A percentile compares a stretch with the other conserved stretches of the same genome.
Conservation (phyloP, 2,113 vertebrate genomes). For the Centrocercus urophasianus region DNA sequence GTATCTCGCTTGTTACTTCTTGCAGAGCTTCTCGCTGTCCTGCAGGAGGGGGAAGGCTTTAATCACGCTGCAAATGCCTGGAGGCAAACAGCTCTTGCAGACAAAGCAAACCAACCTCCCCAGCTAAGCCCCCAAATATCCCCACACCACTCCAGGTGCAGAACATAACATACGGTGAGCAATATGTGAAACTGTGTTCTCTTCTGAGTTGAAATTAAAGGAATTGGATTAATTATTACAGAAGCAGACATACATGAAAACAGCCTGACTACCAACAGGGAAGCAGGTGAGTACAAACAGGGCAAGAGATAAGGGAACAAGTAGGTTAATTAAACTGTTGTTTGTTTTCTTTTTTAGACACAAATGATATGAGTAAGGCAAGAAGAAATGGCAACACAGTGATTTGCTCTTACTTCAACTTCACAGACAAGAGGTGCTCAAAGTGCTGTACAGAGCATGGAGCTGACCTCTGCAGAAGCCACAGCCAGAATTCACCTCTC, state of each 20-base stretch:
- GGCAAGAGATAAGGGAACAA: constrained; percentile 23
- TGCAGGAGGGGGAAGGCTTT: constrained; percentile 1
- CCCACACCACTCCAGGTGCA: constrained; percentile 46
- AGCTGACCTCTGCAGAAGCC: not conserved
- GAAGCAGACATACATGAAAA: not conserved
- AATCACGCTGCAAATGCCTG: not conserved
- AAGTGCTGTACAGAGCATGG: not conserved
- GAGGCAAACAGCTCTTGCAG: not conserved
- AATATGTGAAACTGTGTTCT: constrained; percentile 14
- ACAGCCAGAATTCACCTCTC: not conserved
- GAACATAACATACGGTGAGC: not conserved
- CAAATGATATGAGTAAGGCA: not conserved
- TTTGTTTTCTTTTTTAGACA: not conserved
- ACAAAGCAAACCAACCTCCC: not conserved
- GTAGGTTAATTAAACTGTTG: constrained; percentile 2
- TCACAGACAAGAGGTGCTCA: not conserved
- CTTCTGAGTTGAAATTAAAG: constrained; percentile 48
- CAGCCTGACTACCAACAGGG: constrained; percentile 18
- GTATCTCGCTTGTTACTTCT: constrained; percentile 45
- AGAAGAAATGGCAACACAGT: not conserved
- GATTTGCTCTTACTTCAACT: not conserved
- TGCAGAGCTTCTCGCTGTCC: constrained; percentile 49
- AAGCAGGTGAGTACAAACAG: constrained; percentile 32
- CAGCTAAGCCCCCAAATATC: not conserved
- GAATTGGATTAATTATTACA: constrained; percentile 40